Conservation (phyloP, 2,888 invertebrate species). For the Cartodere bifasciata region DNA sequence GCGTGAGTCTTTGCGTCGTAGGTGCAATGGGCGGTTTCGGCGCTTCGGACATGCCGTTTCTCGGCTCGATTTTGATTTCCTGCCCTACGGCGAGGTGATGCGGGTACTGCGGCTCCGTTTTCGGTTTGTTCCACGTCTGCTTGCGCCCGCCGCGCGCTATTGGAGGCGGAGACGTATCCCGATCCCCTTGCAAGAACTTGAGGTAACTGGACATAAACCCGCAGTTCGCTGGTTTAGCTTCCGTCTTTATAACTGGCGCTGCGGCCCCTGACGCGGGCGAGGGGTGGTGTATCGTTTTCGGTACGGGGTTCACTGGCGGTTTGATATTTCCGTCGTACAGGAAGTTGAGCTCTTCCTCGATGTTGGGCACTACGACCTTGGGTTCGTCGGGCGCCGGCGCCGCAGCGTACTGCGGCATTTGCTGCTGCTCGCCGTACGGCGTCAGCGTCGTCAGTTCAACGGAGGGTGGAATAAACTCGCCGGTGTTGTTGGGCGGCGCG, state of each 20-base stretch:
- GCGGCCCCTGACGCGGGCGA: constrained; percentile 31
- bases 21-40: constrained; percentile 30
- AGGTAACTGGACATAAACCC: constrained; percentile 83
- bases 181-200: constrained; percentile 72
- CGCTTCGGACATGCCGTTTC: constrained; percentile 26
- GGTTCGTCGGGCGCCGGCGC: constrained; percentile 48
- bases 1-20: constrained; percentile 29
- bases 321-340: constrained; percentile 43
- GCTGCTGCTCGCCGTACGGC: constrained; percentile 45
- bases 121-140: constrained; percentile 51
- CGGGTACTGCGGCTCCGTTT: constrained; percentile 25
- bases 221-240: constrained; percentile 40
- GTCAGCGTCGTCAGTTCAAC: constrained; percentile 52
- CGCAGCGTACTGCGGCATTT: constrained; percentile 34
- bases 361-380: constrained; percentile 79
- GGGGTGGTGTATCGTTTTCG: constrained; percentile 23
- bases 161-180: constrained; percentile 70
- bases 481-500: constrained; percentile 40
- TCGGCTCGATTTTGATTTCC: constrained; percentile 32
- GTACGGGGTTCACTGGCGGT: constrained; percentile 21
- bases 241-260: constrained; percentile 27
- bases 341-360: constrained; percentile 78
- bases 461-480: constrained; percentile 25
- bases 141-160: constrained; percentile 51
- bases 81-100: constrained; percentile 10